Evolutionary conservation across 2,797 vertebrate genomes (phyloP).

Genomic region (Champsocephalus gunnari): DNA sequence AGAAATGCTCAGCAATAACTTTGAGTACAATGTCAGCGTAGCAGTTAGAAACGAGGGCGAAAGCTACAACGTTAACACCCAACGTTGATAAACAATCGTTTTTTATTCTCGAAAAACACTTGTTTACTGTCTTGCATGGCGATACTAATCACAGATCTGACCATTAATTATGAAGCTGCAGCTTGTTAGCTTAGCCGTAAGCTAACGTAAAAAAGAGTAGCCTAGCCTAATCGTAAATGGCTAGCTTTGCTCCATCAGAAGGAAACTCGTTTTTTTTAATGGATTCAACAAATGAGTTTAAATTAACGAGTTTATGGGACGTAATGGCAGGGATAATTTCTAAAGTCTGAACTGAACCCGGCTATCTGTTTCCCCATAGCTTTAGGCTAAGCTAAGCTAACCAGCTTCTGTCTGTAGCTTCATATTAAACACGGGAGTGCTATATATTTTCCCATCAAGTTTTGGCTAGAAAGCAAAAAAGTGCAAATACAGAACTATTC

Average conservation of each 20-base stretch:
- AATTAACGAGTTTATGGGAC: background rate
- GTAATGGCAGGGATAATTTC: too few relatives aligned
- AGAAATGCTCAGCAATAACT: background rate
- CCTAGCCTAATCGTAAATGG: background rate
- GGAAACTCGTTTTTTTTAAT: too few relatives aligned
- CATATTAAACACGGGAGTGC: background rate
- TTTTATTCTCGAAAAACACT: background rate
- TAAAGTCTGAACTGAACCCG: too few relatives aligned
- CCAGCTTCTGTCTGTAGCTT: background rate
- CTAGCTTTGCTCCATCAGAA: too few relatives aligned
- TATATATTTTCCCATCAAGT: background rate
- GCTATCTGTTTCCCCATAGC: background rate
- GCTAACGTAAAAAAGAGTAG: background rate
- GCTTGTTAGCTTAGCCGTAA: background rate
- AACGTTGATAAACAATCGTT: background rate
- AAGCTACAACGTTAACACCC: background rate
- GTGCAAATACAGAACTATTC: background rate
- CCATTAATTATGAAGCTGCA: background rate
- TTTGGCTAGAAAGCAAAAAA: background rate
- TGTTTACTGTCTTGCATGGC: background rate
- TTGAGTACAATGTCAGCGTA: background rate
- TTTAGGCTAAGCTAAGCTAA: slow-evolving; percentile 7
- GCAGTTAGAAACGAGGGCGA: background rate
- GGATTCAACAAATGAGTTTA: background rate
- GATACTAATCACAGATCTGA: background rate